A percentile compares a stretch with the other conserved stretches of the same genome.
These are phyloP conservation scores for Colostygia pectinataria DNA, from an alignment of 2,888 invertebrate genomes.

Conservation along the genomic window DNA sequence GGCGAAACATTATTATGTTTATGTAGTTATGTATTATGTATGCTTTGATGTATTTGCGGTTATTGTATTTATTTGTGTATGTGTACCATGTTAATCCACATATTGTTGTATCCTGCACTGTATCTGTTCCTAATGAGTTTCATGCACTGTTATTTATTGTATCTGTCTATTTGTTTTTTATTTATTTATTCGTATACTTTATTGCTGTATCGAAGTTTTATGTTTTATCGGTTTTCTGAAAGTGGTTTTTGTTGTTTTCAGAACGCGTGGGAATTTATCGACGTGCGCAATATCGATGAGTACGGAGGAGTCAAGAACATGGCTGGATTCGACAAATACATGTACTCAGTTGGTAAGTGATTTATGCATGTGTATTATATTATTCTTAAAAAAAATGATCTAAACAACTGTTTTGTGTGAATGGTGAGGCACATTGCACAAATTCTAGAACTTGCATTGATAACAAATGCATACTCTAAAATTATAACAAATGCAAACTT, in stretches of 20 bases:
- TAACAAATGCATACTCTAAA: no score
- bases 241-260: slow-evolving; percentile 52
- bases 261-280: slow-evolving; percentile 84
- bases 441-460: no score
- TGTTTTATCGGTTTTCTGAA: slow-evolving; percentile 8
- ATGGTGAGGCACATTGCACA: no score
- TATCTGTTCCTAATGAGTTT: slow-evolving; percentile 15
- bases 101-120: slow-evolving; percentile 23
- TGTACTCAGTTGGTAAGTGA: slow-evolving; percentile 69
- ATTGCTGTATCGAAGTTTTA: not conserved
- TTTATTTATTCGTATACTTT: slow-evolving; percentile 4
- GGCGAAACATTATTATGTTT: slow-evolving; percentile 21
- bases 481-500: no score
- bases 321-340: slow-evolving; percentile 84
- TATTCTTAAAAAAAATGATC: not conserved
- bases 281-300: slow-evolving; percentile 65
- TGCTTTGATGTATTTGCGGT: slow-evolving; percentile 20
- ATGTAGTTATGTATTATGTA: slow-evolving; percentile 8
- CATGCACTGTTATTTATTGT: slow-evolving; percentile 14
- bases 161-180: slow-evolving; percentile 1
- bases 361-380: slow-evolving; percentile 31
- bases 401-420: not conserved
- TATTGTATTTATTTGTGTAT: slow-evolving; percentile 16
- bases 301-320: slow-evolving; percentile 79
- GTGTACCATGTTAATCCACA: slow-evolving; percentile 21